These are phyloP conservation scores for Morone chrysops DNA, from an alignment of 2,113 vertebrate genomes.

Conservation along the genomic window DNA sequence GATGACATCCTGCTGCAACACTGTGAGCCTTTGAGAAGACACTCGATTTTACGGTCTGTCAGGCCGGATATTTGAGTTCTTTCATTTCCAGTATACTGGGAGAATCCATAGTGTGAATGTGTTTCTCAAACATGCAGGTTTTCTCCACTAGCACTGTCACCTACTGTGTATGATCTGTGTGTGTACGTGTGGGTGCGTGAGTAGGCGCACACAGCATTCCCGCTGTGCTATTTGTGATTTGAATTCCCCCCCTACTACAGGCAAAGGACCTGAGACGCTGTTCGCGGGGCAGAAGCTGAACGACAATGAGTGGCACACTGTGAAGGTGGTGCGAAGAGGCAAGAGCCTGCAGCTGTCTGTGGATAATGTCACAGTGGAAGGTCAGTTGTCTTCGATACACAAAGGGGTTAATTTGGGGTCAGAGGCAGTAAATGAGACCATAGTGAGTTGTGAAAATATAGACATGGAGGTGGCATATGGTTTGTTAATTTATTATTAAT, in stretches of 20 bases:
- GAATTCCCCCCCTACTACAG: constrained; percentile 76
- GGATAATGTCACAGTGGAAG: constrained; percentile 94
- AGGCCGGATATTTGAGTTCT: constrained; percentile 32
- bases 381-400: constrained; percentile 67
- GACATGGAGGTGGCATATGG: background rate
- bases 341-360: constrained; percentile 93
- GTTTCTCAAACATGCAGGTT: constrained; percentile 68
- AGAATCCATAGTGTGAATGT: constrained; percentile 28
- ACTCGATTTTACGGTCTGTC: constrained; percentile 46
- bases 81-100: constrained; percentile 15
- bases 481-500: constrained; percentile 8
- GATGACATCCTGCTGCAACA: constrained; percentile 13
- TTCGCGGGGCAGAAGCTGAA: constrained; percentile 95
- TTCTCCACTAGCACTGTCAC: constrained; percentile 57
- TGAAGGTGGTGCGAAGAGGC: constrained; percentile 90
- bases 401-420: background rate
- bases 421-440: background rate
- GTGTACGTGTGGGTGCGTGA: constrained; percentile 14
- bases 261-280: constrained; percentile 93
- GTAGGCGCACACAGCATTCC: constrained; percentile 3
- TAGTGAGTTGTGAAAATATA: background rate
- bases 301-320: constrained; percentile 95
- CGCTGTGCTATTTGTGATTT: constrained; percentile 65
- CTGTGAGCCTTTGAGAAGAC: constrained; percentile 20
- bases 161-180: constrained; percentile 14